A percentile compares a stretch with the other conserved stretches of the same genome.
phyloP scores from a whole-genome alignment of 2,888 invertebrate genomes.

The Melanostoma scalare region DNA sequence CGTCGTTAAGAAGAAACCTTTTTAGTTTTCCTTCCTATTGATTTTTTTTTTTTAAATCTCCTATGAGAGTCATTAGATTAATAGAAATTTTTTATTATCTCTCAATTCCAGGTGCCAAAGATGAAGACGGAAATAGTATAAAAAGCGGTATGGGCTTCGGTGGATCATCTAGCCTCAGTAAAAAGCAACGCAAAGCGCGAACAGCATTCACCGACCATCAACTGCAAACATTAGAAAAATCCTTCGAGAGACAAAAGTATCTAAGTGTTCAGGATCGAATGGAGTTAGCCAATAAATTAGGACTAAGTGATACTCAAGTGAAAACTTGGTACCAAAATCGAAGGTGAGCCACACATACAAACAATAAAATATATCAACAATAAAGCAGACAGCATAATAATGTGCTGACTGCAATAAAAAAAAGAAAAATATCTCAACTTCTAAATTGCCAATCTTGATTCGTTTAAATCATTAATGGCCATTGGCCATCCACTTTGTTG shows the following conservation, averaged over 20 bases:
- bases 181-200: constrained; percentile 97
- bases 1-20: no score
- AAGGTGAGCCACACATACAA: constrained; percentile 86
- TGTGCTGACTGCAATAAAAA: constrained; percentile 29
- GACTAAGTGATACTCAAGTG: constrained; percentile 99
- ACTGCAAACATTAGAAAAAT: constrained; percentile 96
- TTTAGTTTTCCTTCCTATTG: background rate
- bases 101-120: constrained; percentile 88
- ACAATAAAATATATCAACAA: constrained; percentile 29
- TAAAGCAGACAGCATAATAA: constrained; percentile 31
- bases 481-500: constrained; percentile 52
- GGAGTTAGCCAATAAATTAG: constrained; percentile 97
- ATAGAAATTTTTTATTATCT: background rate
- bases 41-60: no score
- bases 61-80: background rate
- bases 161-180: constrained; percentile 84
- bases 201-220: constrained; percentile 99
- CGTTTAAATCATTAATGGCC: constrained; percentile 66
- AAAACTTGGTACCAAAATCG: constrained; percentile 99
- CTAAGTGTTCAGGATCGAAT: constrained; percentile 98
- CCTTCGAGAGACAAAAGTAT: constrained; percentile 98
- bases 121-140: constrained; percentile 87
- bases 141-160: constrained; percentile 81
- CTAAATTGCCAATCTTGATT: constrained; percentile 69
- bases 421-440: constrained; percentile 6